Evolutionary conservation across 2,888 invertebrate species (phyloP).

Genomic region (Phalera bucephala): DNA sequence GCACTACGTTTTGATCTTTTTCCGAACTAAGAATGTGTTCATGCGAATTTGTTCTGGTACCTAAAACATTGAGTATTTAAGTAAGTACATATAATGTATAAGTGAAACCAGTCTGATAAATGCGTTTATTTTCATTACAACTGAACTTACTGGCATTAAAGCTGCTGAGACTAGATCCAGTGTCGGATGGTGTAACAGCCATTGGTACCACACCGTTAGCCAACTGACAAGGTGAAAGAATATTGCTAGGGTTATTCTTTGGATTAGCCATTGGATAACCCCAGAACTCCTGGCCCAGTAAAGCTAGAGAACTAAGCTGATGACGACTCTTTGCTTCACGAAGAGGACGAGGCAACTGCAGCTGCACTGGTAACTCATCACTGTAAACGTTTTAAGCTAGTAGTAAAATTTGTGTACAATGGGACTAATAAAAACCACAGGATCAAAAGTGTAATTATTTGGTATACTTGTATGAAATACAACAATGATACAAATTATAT

Average conservation of each 20-base stretch:
- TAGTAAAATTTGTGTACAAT: too few species aligned
- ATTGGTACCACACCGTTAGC: conserved; percentile 68
- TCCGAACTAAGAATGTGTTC: conserved; percentile 67
- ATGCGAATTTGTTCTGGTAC: conserved; percentile 65
- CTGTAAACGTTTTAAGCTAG: conserved; percentile 67
- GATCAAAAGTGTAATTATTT: too few species aligned
- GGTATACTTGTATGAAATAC: too few species aligned
- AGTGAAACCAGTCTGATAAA: too few species aligned
- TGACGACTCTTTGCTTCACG: conserved; percentile 94
- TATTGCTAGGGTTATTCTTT: conserved; percentile 75
- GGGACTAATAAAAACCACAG: too few species aligned
- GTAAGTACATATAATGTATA: too few species aligned
- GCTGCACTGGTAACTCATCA: conserved; percentile 96
- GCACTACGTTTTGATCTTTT: conserved; percentile 86
- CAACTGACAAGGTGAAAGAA: conserved; percentile 63
- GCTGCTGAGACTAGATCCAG: conserved; percentile 89
- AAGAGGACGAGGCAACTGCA: conserved; percentile 92
- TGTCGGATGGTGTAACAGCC: conserved; percentile 84
- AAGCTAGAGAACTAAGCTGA: conserved; percentile 94
- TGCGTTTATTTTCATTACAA: background rate
- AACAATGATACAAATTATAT: background rate
- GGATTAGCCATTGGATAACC: conserved; percentile 91
- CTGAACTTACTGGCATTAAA: conserved; percentile 84
- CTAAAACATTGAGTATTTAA: conserved; percentile 51
- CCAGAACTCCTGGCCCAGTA: conserved; percentile 95